Base-by-base conservation (phyloP, 2,113 vertebrate genomes). In the Origma solitaria region DNA sequence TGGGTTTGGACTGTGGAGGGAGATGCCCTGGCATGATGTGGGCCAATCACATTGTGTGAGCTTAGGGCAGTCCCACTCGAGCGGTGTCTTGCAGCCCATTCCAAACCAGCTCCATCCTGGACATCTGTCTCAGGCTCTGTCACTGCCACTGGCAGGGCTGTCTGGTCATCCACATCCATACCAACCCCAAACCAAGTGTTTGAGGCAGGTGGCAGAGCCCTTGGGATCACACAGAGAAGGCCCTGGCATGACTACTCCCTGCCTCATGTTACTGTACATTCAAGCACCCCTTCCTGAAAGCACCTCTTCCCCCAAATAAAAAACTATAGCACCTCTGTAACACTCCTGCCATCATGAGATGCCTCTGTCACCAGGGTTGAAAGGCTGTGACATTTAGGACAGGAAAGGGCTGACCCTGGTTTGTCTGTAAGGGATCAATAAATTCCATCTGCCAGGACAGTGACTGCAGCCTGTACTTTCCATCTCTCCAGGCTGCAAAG, bases 11-110 rank as follows among this genome's bases (percentile, higher is more conserved):
- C 47, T 76, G 33, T 38, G 49, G 18, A 77, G 21, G 13, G 10
- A 80, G 6, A 23, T 72, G 21, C 15, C 11, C 17, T 22, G 19
- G 10, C 14, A 18, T 24, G 27, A 6, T 0, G 0, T 7, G 16
- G 16, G 8, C 10, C 23, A 51, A 51, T 28, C 44, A 53, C 28
- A 13, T 21, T 9, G 5, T 81, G 19, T 51, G 10, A 57, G 7
- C 6, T 69, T 73, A 72, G 27, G 78, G 24, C 17, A 72, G 15
- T 8, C 21, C 2, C 18, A 35, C 17, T 13, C 0, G 1, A 37
- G 14, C 5, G 2, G 5, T 12, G 9, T 21, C 15, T 70, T 44
- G n/a, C 5, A 78, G 14, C 4, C 5, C 10, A 4, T 47, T 78
- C 14, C n/a, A 28, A 21, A 8, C 3, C 24, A 50, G 10, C 1